These are phyloP conservation scores for Mesochorus sp. DNA, from an alignment of 2,888 invertebrate genomes.

Conservation along the genomic window DNA sequence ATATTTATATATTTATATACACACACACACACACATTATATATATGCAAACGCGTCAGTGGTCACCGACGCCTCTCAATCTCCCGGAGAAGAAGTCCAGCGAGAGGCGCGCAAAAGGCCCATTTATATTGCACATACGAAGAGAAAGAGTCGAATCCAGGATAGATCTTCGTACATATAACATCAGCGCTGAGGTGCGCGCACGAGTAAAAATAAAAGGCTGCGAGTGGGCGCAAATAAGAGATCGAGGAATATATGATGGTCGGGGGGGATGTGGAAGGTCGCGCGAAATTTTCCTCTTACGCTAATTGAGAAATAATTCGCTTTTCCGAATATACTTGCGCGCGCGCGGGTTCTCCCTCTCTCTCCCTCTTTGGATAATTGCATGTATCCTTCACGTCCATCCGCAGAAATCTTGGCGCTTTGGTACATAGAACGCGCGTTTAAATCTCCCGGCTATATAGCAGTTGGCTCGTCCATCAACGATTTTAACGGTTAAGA, in stretches of 20 bases:
- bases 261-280: conserved; percentile 22
- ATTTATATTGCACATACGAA: conserved; percentile 7
- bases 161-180: not conserved
- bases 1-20: conserved; percentile 2
- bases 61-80: conserved; percentile 52
- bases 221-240: not conserved
- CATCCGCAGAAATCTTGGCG: conserved; percentile 12
- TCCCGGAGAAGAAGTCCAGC: not conserved
- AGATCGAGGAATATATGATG: conserved; percentile 7
- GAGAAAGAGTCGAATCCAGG: conserved; percentile 20
- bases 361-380: conserved; percentile 45
- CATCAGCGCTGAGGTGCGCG: conserved; percentile 3
- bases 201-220: conserved; percentile 10
- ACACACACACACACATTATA: not conserved
- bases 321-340: conserved; percentile 56
- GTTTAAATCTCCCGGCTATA: conserved; percentile 43
- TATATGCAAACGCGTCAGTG: conserved; percentile 45
- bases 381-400: conserved; percentile 54
- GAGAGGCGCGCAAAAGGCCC: not conserved
- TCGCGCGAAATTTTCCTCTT: conserved; percentile 46
- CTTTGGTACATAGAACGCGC: not conserved
- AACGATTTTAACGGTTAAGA: conserved; percentile 62
- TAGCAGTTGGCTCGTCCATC: conserved; percentile 61
- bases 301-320: conserved; percentile 66
- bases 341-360: not conserved